Conservation (phyloP, 2,113 vertebrate genomes). For the Galemys pyrenaicus region DNA sequence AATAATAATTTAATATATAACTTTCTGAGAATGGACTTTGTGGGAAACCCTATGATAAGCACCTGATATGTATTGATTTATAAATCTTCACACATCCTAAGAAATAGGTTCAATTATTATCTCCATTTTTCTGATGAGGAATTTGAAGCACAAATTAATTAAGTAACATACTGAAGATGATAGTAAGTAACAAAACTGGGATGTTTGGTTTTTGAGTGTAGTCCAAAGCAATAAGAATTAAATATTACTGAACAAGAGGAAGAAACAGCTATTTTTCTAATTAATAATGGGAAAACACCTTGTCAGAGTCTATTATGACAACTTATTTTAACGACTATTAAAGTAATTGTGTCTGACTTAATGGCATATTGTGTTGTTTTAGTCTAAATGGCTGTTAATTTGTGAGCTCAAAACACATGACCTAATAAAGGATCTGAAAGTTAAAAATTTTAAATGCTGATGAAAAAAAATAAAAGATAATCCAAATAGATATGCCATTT, state of each 20-base stretch:
- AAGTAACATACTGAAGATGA: conserved; percentile 7
- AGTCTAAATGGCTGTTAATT: background rate
- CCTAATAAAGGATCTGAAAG: background rate
- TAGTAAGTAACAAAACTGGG: conserved; percentile 42
- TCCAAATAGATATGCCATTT: background rate
- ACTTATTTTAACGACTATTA: conserved; percentile 55
- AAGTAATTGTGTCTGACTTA: conserved; percentile 46
- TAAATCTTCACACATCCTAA: background rate
- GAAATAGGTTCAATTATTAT: background rate
- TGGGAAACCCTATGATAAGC: background rate
- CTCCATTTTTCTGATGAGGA: conserved; percentile 29
- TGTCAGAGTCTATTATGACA: conserved; percentile 9
- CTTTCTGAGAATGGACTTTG: background rate
- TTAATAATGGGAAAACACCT: conserved; percentile 36
- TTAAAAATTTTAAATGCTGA: background rate
- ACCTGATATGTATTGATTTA: background rate
- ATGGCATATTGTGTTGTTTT: conserved; percentile 10
- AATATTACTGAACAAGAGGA: conserved; percentile 36
- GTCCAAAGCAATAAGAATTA: background rate
- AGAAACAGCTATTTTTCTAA: conserved; percentile 36
- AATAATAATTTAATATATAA: background rate
- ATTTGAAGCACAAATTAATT: conserved; percentile 10
- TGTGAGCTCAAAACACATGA: background rate
- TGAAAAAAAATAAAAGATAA: conserved; percentile 10
- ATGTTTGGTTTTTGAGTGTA: background rate